A percentile compares a stretch with the other conserved stretches of the same genome.
phyloP scores from a whole-genome alignment of 2,113 vertebrate species.

The Climacteris rufus region DNA sequence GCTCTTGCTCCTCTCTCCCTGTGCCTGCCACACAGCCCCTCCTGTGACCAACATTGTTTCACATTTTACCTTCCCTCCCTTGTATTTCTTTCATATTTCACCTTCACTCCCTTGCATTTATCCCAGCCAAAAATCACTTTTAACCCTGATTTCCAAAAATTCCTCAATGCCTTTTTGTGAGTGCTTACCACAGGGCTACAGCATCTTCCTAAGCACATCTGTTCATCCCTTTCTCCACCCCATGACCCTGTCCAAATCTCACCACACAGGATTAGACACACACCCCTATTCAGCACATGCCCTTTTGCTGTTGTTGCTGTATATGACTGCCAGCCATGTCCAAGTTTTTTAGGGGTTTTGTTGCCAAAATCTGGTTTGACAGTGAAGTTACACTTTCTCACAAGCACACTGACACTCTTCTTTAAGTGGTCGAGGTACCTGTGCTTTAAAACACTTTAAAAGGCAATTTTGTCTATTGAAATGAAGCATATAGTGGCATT shows the following conservation, averaged over 20 bases:
- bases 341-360: background rate
- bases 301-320: background rate
- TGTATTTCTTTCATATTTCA: background rate
- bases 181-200: background rate
- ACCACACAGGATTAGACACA: background rate
- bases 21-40: background rate
- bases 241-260: background rate
- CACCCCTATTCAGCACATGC: accelerated
- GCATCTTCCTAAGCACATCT: background rate
- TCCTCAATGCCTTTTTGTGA: background rate
- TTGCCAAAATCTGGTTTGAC: background rate
- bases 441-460: background rate
- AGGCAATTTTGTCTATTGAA: background rate
- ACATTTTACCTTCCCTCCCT: background rate
- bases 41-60: accelerated
- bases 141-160: background rate
- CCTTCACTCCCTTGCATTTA: background rate
- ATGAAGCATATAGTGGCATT: background rate
- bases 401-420: background rate
- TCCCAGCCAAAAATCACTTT: background rate
- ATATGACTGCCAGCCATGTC: background rate
- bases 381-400: background rate
- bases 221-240: background rate
- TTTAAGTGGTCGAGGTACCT: background rate
- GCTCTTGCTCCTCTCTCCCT: background rate